A percentile compares a stretch with the other conserved stretches of the same genome.
phyloP scores from a whole-genome alignment of 1,140 invertebrate genomes.

The Dolichoris vasculosae region DNA sequence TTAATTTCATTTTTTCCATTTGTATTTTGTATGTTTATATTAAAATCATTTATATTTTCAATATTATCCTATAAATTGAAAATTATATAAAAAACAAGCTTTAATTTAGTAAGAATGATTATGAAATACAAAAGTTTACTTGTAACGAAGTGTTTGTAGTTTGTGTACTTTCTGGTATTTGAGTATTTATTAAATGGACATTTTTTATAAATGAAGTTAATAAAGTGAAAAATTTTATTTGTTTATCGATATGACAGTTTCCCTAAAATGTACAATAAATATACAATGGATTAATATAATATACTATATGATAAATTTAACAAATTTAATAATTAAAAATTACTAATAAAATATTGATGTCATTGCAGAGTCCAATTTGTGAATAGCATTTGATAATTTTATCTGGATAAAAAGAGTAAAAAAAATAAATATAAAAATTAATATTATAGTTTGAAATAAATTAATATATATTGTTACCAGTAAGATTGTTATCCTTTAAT shows the following conservation, averaged over 20 bases:
- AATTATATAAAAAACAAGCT: not conserved
- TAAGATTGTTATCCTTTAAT: slow-evolving; percentile 23
- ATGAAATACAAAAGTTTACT: slow-evolving; percentile 4
- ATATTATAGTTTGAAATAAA: not conserved
- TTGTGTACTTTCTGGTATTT: not conserved
- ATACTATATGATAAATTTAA: too few relatives aligned
- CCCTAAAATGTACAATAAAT: slow-evolving; percentile 47
- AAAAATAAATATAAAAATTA: slow-evolving; percentile 9
- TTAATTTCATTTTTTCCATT: not conserved
- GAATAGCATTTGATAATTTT: slow-evolving; percentile 54
- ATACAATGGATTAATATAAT: too few relatives aligned
- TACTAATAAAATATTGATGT: slow-evolving; percentile 54
- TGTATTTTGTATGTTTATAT: not conserved
- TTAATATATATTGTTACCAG: not conserved
- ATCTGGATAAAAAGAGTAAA: slow-evolving; percentile 45
- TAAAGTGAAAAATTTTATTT: slow-evolving; percentile 50
- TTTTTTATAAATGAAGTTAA: slow-evolving; percentile 52
- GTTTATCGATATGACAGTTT: slow-evolving; percentile 50
- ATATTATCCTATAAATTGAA: slow-evolving; percentile 26
- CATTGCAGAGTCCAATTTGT: slow-evolving; percentile 54
- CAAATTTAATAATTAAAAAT: slow-evolving; percentile 5
- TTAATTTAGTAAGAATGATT: not conserved
- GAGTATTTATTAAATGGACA: slow-evolving; percentile 4
- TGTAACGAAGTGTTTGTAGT: not conserved
- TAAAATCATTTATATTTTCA: slow-evolving; percentile 4